These are phyloP conservation scores for Actinia tenebrosa DNA, from an alignment of 64 coral and sea anemone species.

Conservation along the genomic window DNA sequence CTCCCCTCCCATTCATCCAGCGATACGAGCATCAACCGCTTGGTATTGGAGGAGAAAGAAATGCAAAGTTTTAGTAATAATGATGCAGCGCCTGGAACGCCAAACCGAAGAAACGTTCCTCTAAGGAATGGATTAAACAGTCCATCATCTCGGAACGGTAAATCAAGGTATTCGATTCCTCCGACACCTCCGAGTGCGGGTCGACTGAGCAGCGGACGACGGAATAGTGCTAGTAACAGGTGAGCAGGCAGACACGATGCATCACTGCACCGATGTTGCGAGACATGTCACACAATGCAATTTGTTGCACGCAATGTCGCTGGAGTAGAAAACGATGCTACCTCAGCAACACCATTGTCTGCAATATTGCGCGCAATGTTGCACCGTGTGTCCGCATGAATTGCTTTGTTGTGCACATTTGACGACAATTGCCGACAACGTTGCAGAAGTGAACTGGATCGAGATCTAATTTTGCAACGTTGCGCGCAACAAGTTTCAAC, in stretches of 20 bases:
- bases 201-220: slow-evolving; percentile 26
- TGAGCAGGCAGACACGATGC: not conserved
- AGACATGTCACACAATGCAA: no score
- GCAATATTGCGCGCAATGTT: no score
- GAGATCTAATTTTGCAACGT: no score
- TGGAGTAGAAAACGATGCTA: no score
- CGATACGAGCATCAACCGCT: not conserved
- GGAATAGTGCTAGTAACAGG: slow-evolving; percentile 58
- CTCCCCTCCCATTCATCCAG: not conserved
- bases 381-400: no score
- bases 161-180: not conserved
- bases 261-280: no score
- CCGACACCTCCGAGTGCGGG: slow-evolving; percentile 53
- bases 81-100: not conserved
- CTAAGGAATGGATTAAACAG: not conserved
- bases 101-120: not conserved
- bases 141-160: not conserved
- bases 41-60: not conserved
- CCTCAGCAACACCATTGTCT: no score
- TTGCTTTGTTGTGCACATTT: no score
- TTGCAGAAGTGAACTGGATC: no score
- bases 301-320: no score
- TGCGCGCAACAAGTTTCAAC: no score
- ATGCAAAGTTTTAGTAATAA: not conserved
- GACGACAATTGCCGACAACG: no score